phyloP scores from a whole-genome alignment of 2,888 invertebrate species.

The Timandra comae region DNA sequence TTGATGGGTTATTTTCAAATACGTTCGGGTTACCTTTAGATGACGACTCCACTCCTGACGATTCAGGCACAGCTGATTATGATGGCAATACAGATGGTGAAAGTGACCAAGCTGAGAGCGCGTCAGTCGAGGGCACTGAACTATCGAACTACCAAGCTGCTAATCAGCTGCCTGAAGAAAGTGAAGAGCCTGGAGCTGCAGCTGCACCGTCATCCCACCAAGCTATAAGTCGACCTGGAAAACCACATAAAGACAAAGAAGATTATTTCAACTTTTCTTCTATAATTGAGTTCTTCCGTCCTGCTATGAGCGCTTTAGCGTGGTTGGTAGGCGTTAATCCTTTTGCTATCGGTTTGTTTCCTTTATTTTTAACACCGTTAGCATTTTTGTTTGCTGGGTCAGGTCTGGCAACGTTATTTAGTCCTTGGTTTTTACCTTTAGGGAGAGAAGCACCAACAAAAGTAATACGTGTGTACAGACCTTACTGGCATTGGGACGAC shows the following conservation, averaged over 20 bases:
- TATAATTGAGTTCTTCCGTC: conserved; percentile 61
- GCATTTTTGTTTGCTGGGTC: conserved; percentile 79
- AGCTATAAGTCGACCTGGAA: conserved; percentile 41
- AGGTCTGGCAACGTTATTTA: conserved; percentile 77
- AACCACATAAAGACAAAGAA: conserved; percentile 53
- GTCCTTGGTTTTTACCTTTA: conserved; percentile 79
- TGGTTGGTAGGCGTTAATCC: conserved; percentile 77
- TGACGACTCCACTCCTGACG: conserved; percentile 51
- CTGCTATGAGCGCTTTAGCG: conserved; percentile 67
- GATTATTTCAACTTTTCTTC: conserved; percentile 70
- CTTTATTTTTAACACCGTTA: conserved; percentile 79
- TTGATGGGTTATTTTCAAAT: conserved; percentile 46
- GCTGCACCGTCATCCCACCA: conserved; percentile 41
- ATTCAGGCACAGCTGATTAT: conserved; percentile 43
- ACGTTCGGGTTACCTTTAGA: conserved; percentile 50
- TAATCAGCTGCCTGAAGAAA: conserved; percentile 37
- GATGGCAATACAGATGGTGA: conserved; percentile 47
- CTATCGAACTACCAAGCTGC: conserved; percentile 55
- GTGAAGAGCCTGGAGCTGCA: conserved; percentile 34
- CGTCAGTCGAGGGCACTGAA: conserved; percentile 50
- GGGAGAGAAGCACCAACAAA: conserved; percentile 56
- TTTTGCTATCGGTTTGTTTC: conserved; percentile 75
- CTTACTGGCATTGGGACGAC: conserved; percentile 78
- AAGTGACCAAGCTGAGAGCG: conserved; percentile 45
- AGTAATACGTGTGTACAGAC: conserved; percentile 52